Base-by-base conservation (phyloP, 2,888 invertebrate species). In the Catocala nupta region DNA sequence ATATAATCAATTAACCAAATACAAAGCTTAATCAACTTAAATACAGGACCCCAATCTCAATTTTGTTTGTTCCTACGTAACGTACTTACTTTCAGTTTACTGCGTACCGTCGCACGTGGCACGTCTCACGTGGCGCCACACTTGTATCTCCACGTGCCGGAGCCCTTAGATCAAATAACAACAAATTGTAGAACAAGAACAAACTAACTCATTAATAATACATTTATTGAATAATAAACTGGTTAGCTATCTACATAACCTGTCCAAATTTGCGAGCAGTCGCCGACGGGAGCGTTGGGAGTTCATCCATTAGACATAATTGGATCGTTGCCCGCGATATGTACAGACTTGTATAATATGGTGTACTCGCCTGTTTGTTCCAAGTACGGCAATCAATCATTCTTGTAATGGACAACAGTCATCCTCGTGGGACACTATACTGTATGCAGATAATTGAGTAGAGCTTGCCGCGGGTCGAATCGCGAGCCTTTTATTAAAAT, bases 271-370 rank as follows among this genome's bases (percentile, higher is more conserved):
- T 68, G 73, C 70, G 57, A 66, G 63, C 56, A 45, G 49, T n/a
- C 49, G 7, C 42, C 57, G 45, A 62, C 59, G 61, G 59, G 63
- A 69, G 71, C 70, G 55, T 61, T 55, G 87, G 86, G 87, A 87
- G 77, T 84, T 83, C 65, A 81, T 89, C 90, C 91, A 92, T 91
- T 92, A 91, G 75, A 81, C 81, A 84, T 91, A 92, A 92, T 92
- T 92, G 91, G 89, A 90, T 90, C 80, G 84, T 73, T 78, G 62
- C 11, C 55, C 48, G 48, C 51, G 36, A 52, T 65, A 68, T 61
- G 47, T 43, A 44, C 39, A 61, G 56, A 59, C 33, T 44, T 59
- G 50, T 73, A 62, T 65, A 53, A 56, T 50, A 66, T 58, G 53
- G 48, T 63, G 59, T 68, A 50, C 57, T 50, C 53, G 63, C 50